phyloP scores from a whole-genome alignment of 2,888 invertebrate species.

The Acrocera orbiculus region DNA sequence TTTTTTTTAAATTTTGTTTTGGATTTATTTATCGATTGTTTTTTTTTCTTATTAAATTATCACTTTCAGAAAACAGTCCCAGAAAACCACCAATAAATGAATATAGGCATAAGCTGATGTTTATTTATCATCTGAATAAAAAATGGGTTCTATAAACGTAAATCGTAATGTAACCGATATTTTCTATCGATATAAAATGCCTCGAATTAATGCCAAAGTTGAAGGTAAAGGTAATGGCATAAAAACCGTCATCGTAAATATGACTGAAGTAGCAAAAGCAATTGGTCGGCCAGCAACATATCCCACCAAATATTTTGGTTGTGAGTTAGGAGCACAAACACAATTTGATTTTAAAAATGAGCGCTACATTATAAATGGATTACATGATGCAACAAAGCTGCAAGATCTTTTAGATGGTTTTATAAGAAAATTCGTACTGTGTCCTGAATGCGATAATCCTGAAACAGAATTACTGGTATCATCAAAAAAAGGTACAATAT shows the following conservation, averaged over 20 bases:
- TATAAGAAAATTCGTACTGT: slow-evolving; percentile 73
- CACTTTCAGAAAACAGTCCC: not conserved
- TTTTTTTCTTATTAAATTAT: too few relatives aligned
- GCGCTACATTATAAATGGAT: slow-evolving; percentile 97
- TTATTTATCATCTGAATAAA: too few relatives aligned
- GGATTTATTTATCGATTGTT: too few relatives aligned
- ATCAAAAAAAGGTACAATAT: slow-evolving; percentile 76
- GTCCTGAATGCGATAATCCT: slow-evolving; percentile 95
- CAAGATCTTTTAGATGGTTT: slow-evolving; percentile 94
- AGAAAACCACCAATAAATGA: not conserved
- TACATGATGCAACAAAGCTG: slow-evolving; percentile 90
- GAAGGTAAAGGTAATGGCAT: slow-evolving; percentile 99
- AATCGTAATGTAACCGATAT: slow-evolving; percentile 96
- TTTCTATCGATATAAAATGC: slow-evolving; percentile 99
- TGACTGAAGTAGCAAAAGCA: slow-evolving; percentile 97
- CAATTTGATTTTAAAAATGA: slow-evolving; percentile 98
- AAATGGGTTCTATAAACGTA: slow-evolving; percentile 85
- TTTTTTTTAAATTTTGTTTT: too few relatives aligned
- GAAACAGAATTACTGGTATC: slow-evolving; percentile 87
- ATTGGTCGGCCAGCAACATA: slow-evolving; percentile 93
- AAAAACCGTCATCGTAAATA: slow-evolving; percentile 99
- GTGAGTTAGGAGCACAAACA: slow-evolving; percentile 98
- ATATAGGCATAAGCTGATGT: too few relatives aligned
- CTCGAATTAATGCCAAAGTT: slow-evolving; percentile 92
- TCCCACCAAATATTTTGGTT: slow-evolving; percentile 75